phyloP scores from a whole-genome alignment of 2,797 vertebrate genomes.

The Bryconaethiops microstoma region DNA sequence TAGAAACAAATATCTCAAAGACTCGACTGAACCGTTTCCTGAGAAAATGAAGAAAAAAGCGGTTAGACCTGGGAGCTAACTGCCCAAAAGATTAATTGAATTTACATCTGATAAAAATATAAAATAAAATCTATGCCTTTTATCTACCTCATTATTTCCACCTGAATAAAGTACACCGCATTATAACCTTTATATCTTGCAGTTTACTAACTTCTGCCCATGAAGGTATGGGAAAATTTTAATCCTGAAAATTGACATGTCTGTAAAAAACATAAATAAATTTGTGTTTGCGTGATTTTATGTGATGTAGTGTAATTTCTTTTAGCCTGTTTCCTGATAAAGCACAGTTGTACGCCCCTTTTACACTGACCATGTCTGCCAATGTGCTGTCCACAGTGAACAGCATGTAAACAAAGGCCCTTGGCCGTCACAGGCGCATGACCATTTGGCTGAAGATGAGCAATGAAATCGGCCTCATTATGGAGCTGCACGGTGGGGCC shows the following conservation, averaged over 20 bases:
- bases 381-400: conserved; percentile 7
- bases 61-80: too few relatives aligned
- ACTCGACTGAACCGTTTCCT: not conserved
- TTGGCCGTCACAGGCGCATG: conserved; percentile 70
- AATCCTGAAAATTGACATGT: not conserved
- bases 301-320: not conserved
- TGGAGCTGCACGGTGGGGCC: conserved; percentile 73
- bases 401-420: conserved; percentile 69
- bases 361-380: conserved; percentile 3
- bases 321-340: not conserved
- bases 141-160: too few relatives aligned
- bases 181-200: too few relatives aligned
- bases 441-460: conserved; percentile 73
- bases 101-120: not conserved
- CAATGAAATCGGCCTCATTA: conserved; percentile 82
- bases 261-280: too few relatives aligned
- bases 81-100: not conserved
- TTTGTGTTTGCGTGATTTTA: not conserved
- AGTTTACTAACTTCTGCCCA: too few relatives aligned
- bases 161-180: too few relatives aligned
- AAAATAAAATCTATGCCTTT: not conserved
- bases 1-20: not conserved
- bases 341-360: not conserved
- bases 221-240: too few relatives aligned
- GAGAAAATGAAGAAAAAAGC: not conserved